Evolutionary conservation across 2,113 vertebrate genomes (phyloP).

Genomic region (Psittacula cyanocephala): DNA sequence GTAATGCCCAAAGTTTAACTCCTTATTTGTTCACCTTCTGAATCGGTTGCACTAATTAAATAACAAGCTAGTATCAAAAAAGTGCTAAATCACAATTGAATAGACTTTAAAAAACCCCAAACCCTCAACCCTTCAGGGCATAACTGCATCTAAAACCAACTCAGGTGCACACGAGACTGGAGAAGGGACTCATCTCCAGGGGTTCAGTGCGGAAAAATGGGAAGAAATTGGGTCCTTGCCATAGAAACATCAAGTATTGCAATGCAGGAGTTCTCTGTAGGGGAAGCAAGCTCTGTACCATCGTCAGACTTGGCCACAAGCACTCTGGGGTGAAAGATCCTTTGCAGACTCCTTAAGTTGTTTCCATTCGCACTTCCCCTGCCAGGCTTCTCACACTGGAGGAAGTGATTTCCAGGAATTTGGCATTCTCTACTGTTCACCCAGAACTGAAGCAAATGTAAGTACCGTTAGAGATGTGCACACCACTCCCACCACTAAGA

Average conservation of each 20-base stretch:
- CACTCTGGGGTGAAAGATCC: neutral
- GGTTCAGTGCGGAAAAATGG: conserved; percentile 1
- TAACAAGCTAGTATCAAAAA: conserved; percentile 70
- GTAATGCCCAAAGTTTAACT: conserved; percentile 60
- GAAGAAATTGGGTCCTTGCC: conserved; percentile 44
- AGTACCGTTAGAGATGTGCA: neutral
- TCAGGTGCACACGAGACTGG: conserved; percentile 28
- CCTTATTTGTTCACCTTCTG: conserved; percentile 50
- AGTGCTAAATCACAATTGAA: conserved; percentile 69
- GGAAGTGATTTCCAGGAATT: neutral
- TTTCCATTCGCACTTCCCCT: conserved; percentile 6
- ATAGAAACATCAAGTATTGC: conserved; percentile 49
- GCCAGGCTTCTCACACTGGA: neutral
- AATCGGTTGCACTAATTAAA: conserved; percentile 54
- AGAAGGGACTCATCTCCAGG: neutral
- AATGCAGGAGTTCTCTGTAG: neutral
- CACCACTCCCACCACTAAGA: neutral
- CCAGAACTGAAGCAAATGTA: neutral
- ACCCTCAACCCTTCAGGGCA: neutral
- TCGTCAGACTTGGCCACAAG: neutral
- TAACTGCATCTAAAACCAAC: conserved; percentile 38
- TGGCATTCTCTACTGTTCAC: neutral
- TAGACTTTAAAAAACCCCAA: neutral
- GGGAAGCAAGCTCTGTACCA: conserved; percentile 51
- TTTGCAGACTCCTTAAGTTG: neutral